phyloP scores from a whole-genome alignment of 1,140 invertebrate species.

The Drosophila guanche region DNA sequence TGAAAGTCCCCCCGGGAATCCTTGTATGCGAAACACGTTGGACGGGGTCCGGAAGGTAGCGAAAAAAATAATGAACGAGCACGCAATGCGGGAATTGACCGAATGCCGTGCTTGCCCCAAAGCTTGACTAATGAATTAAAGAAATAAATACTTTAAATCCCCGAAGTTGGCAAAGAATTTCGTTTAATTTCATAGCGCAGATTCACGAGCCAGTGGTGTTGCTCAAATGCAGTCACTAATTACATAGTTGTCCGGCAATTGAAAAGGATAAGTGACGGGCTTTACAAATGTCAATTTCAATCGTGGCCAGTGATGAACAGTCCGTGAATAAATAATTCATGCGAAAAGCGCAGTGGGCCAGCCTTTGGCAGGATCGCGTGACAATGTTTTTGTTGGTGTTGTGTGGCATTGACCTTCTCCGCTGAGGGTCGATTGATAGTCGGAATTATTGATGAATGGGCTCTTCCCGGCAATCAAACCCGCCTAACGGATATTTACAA shows the following conservation, averaged over 20 bases:
- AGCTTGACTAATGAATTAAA: conserved; percentile 46
- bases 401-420: conserved; percentile 64
- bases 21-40: conserved; percentile 64
- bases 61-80: conserved; percentile 73
- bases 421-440: conserved; percentile 58
- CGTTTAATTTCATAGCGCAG: not conserved
- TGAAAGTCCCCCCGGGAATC: conserved; percentile 20
- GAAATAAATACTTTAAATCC: conserved; percentile 36
- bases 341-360: conserved; percentile 26
- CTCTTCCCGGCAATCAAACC: conserved; percentile 56
- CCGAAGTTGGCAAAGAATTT: not conserved
- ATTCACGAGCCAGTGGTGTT: too few species aligned
- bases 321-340: conserved; percentile 57
- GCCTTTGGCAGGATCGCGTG: conserved; percentile 47
- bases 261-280: not conserved
- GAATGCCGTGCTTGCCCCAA: not conserved
- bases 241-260: too few species aligned
- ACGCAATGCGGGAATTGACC: conserved; percentile 52
- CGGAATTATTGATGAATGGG: conserved; percentile 63
- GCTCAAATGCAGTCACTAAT: too few species aligned
- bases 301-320: conserved; percentile 51
- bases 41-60: conserved; percentile 44
- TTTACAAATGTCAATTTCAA: conserved; percentile 57
- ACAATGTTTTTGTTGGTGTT: conserved; percentile 45
- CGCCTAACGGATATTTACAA: conserved; percentile 53